Evolutionary conservation across 92 coral and sea anemone genomes (phyloP), one percentile per base, ranked within the genome.

Genomic region (Epizoanthus stellaris): DNA sequence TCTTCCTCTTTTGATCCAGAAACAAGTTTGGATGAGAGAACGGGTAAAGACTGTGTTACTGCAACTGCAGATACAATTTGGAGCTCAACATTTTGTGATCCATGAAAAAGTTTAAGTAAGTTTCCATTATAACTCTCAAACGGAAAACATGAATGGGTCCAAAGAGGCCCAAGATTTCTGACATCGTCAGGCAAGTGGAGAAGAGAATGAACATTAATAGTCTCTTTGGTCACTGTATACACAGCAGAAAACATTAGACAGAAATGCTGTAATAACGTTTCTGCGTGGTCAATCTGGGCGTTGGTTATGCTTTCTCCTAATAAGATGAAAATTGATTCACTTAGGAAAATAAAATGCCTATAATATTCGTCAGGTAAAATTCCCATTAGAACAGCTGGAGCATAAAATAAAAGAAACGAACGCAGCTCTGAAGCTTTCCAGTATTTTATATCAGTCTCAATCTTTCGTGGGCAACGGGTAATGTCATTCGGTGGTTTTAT

Each of bases 401-500:
- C 62, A 21, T 82, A 88, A 57, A 75, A 88, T 53, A 88, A 42
- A 9, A 88, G 79, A 68, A 83, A 83, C 12, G 88, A 75, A 1
- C 88, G 75, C 52, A 88, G 38, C 85, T 88, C 91, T 3, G 85
- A 76, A 57, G 91, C 88, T 68, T 90, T 90, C 91, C 85, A 91
- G 58, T 87, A 73, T 65, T 87, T 87, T 70, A 88, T 70, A 57
- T 87, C 81, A 3, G 68, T 67, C 4, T 86, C 89, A 14, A 87
- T 82, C 15, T 82, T 82, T 53, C 93, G 61, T 0, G 90, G 93
- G 58, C 88, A 81, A 34, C 91, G 56, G 36, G 89, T 76, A 15
- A 91, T 88, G 3, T 58, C 14, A 63, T 80, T 84, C 3, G 92
- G 94, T 13, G 94, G 94, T 43, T 88, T 88, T 21, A 85, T 85